Evolutionary conservation across 2,797 vertebrate species (phyloP), one percentile per base, ranked within the genome.

Genomic region (Sebastes iracundus): DNA sequence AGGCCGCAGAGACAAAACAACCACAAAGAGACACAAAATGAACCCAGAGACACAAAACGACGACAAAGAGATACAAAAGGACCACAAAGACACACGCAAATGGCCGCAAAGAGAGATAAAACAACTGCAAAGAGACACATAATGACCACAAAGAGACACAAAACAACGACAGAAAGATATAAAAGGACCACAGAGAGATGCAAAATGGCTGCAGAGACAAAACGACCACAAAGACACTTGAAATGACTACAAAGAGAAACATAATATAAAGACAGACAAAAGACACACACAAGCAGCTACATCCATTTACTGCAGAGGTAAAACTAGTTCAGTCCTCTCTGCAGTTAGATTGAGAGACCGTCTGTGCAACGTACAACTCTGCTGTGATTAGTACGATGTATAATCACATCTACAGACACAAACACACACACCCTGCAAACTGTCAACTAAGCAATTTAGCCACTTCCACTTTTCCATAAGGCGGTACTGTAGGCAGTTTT

Each of bases 371-470:
- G 35, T 64, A 27, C 9, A 28, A 64, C 65, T 46, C 63, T 10
- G 25, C 38, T 18, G 6, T 77, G 55, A 62, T 83, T 81, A 67
- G 68, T 82, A 52, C 18, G 32, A 56, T 75, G 16, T 49, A 38
- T 73, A 62, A 78, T 82, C 72, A 58, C 59, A 66, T 61, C 14
- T 28, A 65, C 62, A 18, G 53, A 76, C 61, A 66, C 64, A 72
- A 35, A 65, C 42, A 25, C 33, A 25, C 33, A 23, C 20, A 59
- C 23, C 28, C 46, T n/a, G 59, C 46, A 78, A 81, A 81, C 69
- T 77, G 59, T 71, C 79, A 67, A 66, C 62, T 64, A 20, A 82
- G 74, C 60, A 62, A 58, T 80, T 81, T 77, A 62, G 20, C 33
- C n/a, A 52, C 67, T 80, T 79, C 79, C 32, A 58, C 49, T 59